Evolutionary conservation across 2,113 vertebrate species (phyloP), one percentile per base, ranked within the genome.

Genomic region (Semicossyphus pulcher): DNA sequence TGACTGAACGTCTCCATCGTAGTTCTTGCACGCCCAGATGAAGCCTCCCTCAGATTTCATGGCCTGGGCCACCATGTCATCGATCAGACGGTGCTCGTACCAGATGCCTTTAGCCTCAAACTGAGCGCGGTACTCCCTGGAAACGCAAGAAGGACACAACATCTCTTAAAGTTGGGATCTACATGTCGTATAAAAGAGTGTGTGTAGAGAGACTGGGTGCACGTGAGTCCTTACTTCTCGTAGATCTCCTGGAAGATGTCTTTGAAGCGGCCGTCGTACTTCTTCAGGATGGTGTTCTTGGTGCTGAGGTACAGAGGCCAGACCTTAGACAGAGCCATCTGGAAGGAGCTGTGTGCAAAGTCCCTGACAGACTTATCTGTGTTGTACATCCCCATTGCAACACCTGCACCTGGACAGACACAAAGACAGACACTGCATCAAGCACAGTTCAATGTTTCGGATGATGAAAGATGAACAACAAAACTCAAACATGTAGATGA

Each of bases 11-110:
- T 99, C 98, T 0, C 98, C 98, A 23, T 99, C 98, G 0, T 99
- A 99, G 93, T 99, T 99, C 88, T 99, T 99, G 83, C 98, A 99
- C 76, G 97, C 97, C 98, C 97, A 99, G 68, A 99, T 97, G 90
- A 99, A 99, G 36, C 98, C 98, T 34, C 98, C 98, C 32, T 99
- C 98, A 2, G 98, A 99, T 68, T 99, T 99, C 94, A 99, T 91
- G 21, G 95, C 97, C 90, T 99, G 97, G 53, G 98, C 98, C 90
- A 99, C 98, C 98, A 99, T 99, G 87, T 99, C 98, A 39, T 99
- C 98, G 11, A 99, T 99, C 45, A 99, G 96, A 11, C 98, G 94
- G 62, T 99, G 98, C 75, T 99, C 98, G 26, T 99, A 99, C 97
- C 96, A 98, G 91, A 99, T 99, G 10, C 95, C 95, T 75, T 94